A percentile compares a stretch with the other conserved stretches of the same genome.
Evolutionary conservation across 2,113 vertebrate species (phyloP).

Genomic region (Xyrauchen texanus): DNA sequence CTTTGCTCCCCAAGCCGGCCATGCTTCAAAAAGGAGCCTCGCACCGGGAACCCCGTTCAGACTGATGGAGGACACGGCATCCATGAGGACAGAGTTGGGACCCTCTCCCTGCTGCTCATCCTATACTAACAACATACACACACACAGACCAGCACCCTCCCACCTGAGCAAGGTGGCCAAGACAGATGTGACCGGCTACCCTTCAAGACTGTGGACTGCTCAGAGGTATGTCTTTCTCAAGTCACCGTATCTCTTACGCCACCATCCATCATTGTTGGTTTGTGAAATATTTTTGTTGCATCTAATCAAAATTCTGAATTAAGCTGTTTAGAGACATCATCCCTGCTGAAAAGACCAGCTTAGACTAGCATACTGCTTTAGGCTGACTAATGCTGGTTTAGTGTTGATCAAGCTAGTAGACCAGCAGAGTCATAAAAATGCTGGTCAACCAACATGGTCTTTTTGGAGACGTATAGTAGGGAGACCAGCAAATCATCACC

Average conservation of each 20-base stretch:
- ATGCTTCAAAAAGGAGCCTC: slow-evolving; percentile 71
- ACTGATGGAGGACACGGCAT: slow-evolving; percentile 19
- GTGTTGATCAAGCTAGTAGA: too few species aligned
- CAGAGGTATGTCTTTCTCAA: slow-evolving; percentile 46
- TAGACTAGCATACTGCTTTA: too few species aligned
- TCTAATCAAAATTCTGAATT: neutral
- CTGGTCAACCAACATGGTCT: too few species aligned
- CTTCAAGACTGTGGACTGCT: neutral
- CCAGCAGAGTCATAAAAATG: too few species aligned
- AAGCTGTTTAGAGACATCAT: neutral
- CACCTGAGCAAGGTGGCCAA: neutral
- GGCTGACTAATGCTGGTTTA: too few species aligned
- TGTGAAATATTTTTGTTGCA: neutral
- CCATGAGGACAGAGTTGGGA: slow-evolving; percentile 44
- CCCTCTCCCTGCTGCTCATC: neutral
- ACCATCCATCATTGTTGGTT: neutral
- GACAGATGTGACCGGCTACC: too few species aligned
- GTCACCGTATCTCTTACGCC: neutral
- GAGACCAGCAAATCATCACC: too few species aligned
- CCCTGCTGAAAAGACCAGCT: too few species aligned
- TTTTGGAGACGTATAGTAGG: too few species aligned
- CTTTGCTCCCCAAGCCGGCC: slow-evolving; percentile 55
- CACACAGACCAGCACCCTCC: neutral
- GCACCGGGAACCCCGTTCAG: slow-evolving; percentile 51
- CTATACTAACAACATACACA: neutral